Percentiles rank a stretch among this genome's conserved stretches.
Evolutionary conservation across 2,113 vertebrate genomes (phyloP).

Genomic region (Cervus canadensis): DNA sequence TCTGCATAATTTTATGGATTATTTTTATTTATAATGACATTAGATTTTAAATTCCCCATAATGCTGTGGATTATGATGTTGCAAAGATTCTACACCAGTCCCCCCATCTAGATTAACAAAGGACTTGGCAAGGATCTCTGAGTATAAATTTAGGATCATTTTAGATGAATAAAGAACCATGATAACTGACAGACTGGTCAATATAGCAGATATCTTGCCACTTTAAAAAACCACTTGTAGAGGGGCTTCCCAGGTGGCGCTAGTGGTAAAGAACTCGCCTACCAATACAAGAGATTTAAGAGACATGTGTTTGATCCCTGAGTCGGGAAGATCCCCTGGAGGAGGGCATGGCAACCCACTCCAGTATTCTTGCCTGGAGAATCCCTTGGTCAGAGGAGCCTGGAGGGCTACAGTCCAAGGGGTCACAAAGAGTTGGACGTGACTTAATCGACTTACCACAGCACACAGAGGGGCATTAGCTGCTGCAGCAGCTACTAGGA

Average conservation of each 20-base stretch:
- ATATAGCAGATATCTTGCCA: neutral
- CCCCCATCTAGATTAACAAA: neutral
- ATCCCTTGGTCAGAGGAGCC: no score
- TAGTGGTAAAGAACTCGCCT: no score
- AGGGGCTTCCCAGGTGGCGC: no score
- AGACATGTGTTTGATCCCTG: no score
- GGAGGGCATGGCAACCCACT: no score
- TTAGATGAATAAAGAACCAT: neutral
- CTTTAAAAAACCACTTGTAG: neutral
- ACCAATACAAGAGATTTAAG: no score
- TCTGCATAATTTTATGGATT: neutral
- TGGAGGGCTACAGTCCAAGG: no score
- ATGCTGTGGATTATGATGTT: neutral
- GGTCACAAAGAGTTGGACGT: no score
- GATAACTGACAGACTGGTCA: neutral
- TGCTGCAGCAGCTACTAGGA: neutral
- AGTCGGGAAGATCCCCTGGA: no score
- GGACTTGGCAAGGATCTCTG: neutral
- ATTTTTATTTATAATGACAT: neutral
- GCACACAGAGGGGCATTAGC: neutral
- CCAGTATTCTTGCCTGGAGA: no score
- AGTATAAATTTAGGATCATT: neutral
- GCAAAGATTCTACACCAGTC: neutral
- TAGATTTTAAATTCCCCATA: neutral
- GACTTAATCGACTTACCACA: no score